Base-by-base conservation (phyloP, 2,888 invertebrate species). In the Melipona bicolor region DNA sequence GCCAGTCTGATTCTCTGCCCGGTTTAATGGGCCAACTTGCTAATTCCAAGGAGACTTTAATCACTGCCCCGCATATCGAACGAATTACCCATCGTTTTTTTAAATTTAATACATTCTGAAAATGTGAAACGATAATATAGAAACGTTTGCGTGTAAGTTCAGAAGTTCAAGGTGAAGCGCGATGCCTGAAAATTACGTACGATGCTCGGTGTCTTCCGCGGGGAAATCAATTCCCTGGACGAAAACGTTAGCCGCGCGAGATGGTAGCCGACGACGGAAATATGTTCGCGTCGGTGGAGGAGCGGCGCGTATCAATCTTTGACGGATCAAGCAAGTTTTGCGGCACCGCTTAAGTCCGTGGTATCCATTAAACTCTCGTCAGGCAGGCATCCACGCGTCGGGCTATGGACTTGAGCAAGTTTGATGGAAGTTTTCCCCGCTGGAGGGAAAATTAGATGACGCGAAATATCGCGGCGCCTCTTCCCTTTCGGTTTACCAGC, bases 341-440 rank as follows among this genome's bases (percentile, higher is more conserved):
- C 36, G 73, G 70, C 73, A 74, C 69, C 77, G 84, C 79, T 80
- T 79, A 67, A 81, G 78, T 88, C 85, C 73, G 69, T 64, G 81
- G 81, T 84, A 88, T 80, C 87, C 87, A 90, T 89, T 90, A 89
- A 90, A 90, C 79, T 90, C 87, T 88, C 87, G 83, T 89, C 79
- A 79, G 80, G 32, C 75, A 61, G 9, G 61, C 69, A 59, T 68
- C 69, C 74, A 64, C 67, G 74, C 59, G 70, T 67, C 80, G n/a
- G 72, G 56, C 79, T 36, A 65, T 82, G 69, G 85, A 81, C 81
- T 87, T 80, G 65, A 70, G 62, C 74, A 79, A 87, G 36, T 88
- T 87, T 77, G 81, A 87, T 71, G 86, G 82, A 87, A 88, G 81
- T 88, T 87, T 74, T 76, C 75, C 11, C 73, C 59, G 65, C 56